phyloP scores from a whole-genome alignment of 2,888 invertebrate species.

The Eupithecia dodoneata region DNA sequence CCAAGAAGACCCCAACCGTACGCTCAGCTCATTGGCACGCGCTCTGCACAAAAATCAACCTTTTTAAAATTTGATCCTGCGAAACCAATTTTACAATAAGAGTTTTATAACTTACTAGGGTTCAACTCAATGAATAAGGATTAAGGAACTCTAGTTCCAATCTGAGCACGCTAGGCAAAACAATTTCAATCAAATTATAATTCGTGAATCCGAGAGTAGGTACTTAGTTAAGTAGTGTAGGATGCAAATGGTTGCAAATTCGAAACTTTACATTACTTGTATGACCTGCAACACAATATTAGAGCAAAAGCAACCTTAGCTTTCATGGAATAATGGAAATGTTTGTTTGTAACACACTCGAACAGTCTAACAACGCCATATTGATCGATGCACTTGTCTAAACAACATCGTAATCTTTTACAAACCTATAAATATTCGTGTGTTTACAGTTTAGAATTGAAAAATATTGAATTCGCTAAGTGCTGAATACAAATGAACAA shows the following conservation, averaged over 20 bases:
- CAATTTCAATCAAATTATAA: background rate
- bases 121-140: background rate
- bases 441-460: background rate
- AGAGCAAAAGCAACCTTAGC: background rate
- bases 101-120: background rate
- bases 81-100: background rate
- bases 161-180: background rate
- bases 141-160: background rate
- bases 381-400: background rate
- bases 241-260: background rate
- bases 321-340: too few relatives aligned
- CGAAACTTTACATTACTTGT: background rate
- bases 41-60: constrained; percentile 52
- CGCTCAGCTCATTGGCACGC: constrained; percentile 67
- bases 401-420: background rate
- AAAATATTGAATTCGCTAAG: background rate
- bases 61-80: background rate
- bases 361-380: background rate
- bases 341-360: background rate
- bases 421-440: background rate
- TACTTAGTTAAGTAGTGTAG: background rate
- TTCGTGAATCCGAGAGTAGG: background rate
- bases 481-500: constrained; percentile 6
- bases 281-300: background rate
- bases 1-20: constrained; percentile 81